Evolutionary conservation across 35 echinoderm and acorn worm genomes (phyloP), one percentile per base, ranked within the genome.

Genomic region (Ophiothrix spiculata): DNA sequence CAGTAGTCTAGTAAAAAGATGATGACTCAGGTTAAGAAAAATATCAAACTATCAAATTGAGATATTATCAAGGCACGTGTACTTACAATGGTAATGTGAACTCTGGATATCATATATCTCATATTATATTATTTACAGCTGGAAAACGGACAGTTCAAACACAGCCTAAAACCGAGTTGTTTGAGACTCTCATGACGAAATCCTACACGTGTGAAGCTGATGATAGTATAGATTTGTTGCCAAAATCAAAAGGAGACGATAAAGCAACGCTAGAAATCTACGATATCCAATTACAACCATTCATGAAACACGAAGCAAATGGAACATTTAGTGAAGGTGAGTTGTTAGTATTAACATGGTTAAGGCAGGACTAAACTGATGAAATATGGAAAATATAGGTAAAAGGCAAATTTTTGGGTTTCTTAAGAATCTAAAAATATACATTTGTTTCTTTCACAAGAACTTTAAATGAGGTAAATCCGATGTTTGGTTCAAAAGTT

Each of bases 271-370:
- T 96, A 81, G 40, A 88, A 74, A 87, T 96, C 63, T 79, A 79
- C 14, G 45, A 96, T 31, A 75, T 96, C n/a, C 86, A 86, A 74
- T 64, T 96, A 23, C 93, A 96, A 75, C 90, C 90, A 36, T 96
- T 82, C 41, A 69, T 69, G 60, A 10, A 69, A n/a, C 76, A 83
- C 4, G 75, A 92, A 1, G 25, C n/a, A 33, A 92, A 96, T 56
- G 90, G 86, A 17, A 81, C 90, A 77, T 96, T 96, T 77, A 77
- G 93, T 85, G 86, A 91, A 91, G 89, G 93, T 95, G 85, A 21
- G 81, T 78, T 29, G 42, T 6, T 49, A 19, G 6, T 10, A 49
- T 10, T 49, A 49, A 49, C 19, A 49, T 49, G 42, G 6, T 49
- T 49, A 10, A 49, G 19, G 6, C 19, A 10, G 19, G 19, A 49